phyloP scores from a whole-genome alignment of 2,797 vertebrate genomes.

The Eutrigla gurnardus region DNA sequence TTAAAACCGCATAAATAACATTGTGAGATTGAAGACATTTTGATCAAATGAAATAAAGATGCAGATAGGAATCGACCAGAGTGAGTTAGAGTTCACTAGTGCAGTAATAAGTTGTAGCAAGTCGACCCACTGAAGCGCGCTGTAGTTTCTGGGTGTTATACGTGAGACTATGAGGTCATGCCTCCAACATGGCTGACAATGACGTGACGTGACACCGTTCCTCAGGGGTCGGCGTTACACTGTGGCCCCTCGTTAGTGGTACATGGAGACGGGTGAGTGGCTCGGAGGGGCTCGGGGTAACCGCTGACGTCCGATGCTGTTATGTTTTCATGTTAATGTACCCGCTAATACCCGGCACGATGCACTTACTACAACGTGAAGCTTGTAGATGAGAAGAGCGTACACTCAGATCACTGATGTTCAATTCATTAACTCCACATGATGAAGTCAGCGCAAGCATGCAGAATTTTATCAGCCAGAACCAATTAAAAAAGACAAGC shows the following conservation, averaged over 20 bases:
- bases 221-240: conserved; percentile 3
- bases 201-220: conserved; percentile 3
- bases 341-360: not conserved
- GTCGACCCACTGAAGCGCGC: not conserved
- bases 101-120: not conserved
- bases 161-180: not conserved
- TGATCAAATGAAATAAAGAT: not conserved
- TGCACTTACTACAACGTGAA: not conserved
- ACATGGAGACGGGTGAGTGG: not conserved
- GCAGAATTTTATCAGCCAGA: not conserved
- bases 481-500: no score
- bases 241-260: not conserved
- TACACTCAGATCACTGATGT: not conserved
- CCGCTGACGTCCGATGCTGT: not conserved
- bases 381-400: not conserved
- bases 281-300: not conserved
- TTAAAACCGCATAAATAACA: no score
- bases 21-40: not conserved
- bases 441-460: not conserved
- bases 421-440: not conserved
- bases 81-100: not conserved
- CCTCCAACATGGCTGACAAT: conserved; percentile 6
- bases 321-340: not conserved
- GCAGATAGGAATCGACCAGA: not conserved
- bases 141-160: not conserved